Conservation (phyloP, 1,140 invertebrate species). For the Metopolophium dirhodum region DNA sequence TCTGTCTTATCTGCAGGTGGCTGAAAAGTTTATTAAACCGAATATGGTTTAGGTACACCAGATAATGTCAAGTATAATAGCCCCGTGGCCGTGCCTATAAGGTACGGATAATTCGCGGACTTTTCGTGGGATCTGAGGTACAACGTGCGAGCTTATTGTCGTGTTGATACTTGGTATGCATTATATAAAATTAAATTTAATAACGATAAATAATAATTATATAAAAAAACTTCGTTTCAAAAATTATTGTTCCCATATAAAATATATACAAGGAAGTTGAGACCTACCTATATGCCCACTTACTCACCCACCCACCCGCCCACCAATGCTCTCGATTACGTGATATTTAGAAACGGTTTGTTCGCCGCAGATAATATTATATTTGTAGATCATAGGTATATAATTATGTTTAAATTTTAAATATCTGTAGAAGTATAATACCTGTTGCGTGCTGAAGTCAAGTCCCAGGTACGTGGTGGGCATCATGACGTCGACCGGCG, state of each 20-base stretch:
- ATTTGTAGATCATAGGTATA: background rate
- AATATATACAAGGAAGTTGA: background rate
- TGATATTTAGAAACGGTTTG: background rate
- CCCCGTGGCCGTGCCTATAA: no score
- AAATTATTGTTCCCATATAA: background rate
- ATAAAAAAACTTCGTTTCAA: no score
- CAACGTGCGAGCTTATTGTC: no score
- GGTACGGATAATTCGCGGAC: no score
- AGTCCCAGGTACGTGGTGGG: constrained; percentile 70
- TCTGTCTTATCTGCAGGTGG: no score
- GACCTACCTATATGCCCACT: background rate
- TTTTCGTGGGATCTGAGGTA: no score
- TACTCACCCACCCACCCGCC: background rate
- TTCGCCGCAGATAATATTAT: background rate
- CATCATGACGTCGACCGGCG: constrained; percentile 16
- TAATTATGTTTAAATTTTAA: background rate
- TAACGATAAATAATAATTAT: no score
- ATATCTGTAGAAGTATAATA: constrained; percentile 63
- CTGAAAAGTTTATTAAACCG: no score
- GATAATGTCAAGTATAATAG: no score
- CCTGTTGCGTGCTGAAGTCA: constrained; percentile 84
- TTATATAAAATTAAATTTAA: no score
- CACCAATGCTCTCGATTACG: background rate
- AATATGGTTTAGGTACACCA: no score
- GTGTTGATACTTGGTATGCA: no score